Base-by-base conservation (phyloP, 2,797 vertebrate species). In the Enteromius radiatus region DNA sequence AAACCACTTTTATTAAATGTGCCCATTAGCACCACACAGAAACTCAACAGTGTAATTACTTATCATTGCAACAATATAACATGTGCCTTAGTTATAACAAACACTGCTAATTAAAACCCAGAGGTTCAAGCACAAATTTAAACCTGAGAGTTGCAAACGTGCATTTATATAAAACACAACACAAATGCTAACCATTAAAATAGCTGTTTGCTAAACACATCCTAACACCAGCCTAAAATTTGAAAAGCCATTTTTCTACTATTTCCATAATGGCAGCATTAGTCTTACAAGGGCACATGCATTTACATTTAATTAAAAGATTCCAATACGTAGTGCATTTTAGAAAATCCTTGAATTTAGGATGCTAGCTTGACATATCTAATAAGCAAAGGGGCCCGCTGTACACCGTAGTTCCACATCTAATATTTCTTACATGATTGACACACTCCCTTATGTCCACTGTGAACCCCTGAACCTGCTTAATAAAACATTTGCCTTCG, bases 401-500 rank as follows among this genome's bases (percentile, higher is more conserved):
- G 8, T 15, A 63, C 36, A 82, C 41, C 10, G 28, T 69, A 43
- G 5, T 69, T 74, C 80, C 47, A 81, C 69, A 76, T 81, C 80
- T 38, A 80, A 63, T 81, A 84, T 82, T 83, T 88, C 84, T 87
- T 65, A 69, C 87, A 90, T 94, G 93, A 94, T 92, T 94, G 92
- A 90, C 93, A 93, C 90, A 82, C 88, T 75, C 88, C 84, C 89
- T 90, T 88, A 90, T 88, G 90, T 84, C 87, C 90, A 92, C 84
- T 92, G 88, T 88, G 92, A 93, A 94, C 90, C 91, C 89, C 87
- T 92, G 91, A 93, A 92, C 91, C 90, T 89, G 87, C 85, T 94
- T 93, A 94, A 95, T 95, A 94, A 94, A 94, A 95, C 93, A 95
- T 95, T 91, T 90, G 90, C 90, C 70, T 88, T 90, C 82, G 88